Evolutionary conservation across 2,113 vertebrate genomes (phyloP), one percentile per base, ranked within the genome.

Genomic region (Eudyptes chrysolophus): DNA sequence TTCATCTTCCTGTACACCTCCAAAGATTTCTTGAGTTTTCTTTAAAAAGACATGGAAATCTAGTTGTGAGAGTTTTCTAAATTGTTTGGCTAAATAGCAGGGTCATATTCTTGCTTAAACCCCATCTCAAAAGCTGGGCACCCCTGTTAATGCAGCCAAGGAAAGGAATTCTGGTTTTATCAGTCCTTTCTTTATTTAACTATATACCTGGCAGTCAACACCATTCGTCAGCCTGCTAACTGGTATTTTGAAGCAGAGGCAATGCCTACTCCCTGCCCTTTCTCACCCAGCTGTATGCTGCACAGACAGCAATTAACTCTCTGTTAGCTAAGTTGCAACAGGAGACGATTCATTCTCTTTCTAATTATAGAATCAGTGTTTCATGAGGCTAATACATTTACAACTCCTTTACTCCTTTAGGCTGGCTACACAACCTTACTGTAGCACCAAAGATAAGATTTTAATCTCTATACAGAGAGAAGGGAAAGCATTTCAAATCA

Each of bases 1-100:
- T 92, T 99, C 98, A 58, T 99, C 99, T 61, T 99, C 99, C 66
- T 99, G 98, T 8, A 98, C 96, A 46, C 98, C 98, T 87, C 90
- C 93, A 93, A 98, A 98, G 91, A 96, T 87, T 82, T 99, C 99
- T 64, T 96, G 95, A 54, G 95, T 94, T 94, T 97, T 97, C 90
- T 98, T 93, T 57, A 78, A 94, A 96, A 96, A 95, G 68, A 92
- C 10, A 68, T 22, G 14, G 80, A 75, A 88, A 38, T 64, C 13
- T 17, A 19, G 25, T 57, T 89, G n/a, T 69, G 25, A 94, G 46
- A 77, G 22, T 84, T 78, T 66, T 52, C 32, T 32, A 18, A 42
- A 19, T 10, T 36, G 7, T 44, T 44, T 68, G 27, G 49, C 26
- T 70, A 61, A 86, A 70, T 0, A 76, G 18, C 40, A 86, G 25